phyloP scores from a whole-genome alignment of 2,113 vertebrate species.

The Sorex fumeus region DNA sequence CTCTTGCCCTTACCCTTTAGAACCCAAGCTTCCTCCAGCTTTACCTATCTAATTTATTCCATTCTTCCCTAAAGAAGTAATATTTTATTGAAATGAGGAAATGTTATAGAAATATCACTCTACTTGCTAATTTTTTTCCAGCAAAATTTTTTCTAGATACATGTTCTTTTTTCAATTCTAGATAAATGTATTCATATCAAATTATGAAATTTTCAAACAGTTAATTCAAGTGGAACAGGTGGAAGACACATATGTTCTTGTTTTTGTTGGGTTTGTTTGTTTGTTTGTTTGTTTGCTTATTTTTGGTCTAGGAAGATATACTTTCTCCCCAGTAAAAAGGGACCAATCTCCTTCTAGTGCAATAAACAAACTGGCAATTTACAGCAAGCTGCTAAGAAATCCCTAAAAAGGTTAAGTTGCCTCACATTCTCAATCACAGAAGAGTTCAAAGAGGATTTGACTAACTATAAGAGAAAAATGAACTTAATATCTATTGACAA shows the following conservation, averaged over 20 bases:
- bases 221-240: slow-evolving; percentile 45
- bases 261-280: too few species aligned
- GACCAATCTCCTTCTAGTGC: slow-evolving; percentile 40
- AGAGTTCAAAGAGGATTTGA: slow-evolving; percentile 18
- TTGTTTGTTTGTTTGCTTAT: too few species aligned
- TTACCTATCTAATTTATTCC: slow-evolving; percentile 19
- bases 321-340: slow-evolving; percentile 50
- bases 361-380: slow-evolving; percentile 4
- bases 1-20: slow-evolving; percentile 9
- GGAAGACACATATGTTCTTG: slow-evolving; percentile 25
- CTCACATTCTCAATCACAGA: slow-evolving; percentile 8
- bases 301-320: slow-evolving; percentile 5
- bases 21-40: slow-evolving; percentile 1
- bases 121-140: slow-evolving; percentile 62
- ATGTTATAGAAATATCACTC: slow-evolving; percentile 20
- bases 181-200: slow-evolving; percentile 38
- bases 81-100: slow-evolving; percentile 18
- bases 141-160: slow-evolving; percentile 46
- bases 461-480: slow-evolving; percentile 55
- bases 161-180: slow-evolving; percentile 61
- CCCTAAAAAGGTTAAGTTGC: slow-evolving; percentile 56
- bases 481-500: slow-evolving; percentile 4
- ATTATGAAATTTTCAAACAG: slow-evolving; percentile 26
- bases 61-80: slow-evolving; percentile 57
- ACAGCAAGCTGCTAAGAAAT: slow-evolving; percentile 6